Evolutionary conservation across 2,888 invertebrate species (phyloP).

Genomic region (Microctonus aethiopoides): DNA sequence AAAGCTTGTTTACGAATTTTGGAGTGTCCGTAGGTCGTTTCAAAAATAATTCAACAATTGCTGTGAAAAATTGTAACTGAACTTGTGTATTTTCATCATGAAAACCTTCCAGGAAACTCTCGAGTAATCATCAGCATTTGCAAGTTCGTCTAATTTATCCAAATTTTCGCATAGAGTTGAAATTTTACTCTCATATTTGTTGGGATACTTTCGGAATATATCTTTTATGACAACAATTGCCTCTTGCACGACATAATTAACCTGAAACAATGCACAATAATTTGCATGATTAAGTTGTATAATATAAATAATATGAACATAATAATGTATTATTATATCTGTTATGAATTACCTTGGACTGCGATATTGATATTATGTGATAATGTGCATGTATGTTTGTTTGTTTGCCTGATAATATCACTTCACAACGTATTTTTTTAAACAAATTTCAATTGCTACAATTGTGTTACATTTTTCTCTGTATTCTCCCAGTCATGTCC

Average conservation of each 20-base stretch:
- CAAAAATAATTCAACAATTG: constrained; percentile 97
- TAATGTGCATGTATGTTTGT: too few species aligned
- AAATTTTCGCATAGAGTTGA: constrained; percentile 98
- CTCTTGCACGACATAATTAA: constrained; percentile 99
- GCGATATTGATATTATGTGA: too few species aligned
- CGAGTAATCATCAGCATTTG: constrained; percentile 98
- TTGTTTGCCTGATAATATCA: too few species aligned
- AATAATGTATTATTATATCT: background rate
- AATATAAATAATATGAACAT: too few species aligned
- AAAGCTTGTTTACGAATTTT: constrained; percentile 95
- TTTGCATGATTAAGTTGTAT: background rate
- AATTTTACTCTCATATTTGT: constrained; percentile 99
- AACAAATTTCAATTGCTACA: too few species aligned
- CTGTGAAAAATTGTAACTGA: constrained; percentile 95
- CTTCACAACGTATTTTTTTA: too few species aligned
- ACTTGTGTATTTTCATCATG: constrained; percentile 97
- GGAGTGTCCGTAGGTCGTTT: constrained; percentile 99
- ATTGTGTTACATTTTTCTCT: too few species aligned
- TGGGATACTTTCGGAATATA: constrained; percentile 97
- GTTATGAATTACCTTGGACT: constrained; percentile 97
- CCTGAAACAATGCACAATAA: constrained; percentile 53
- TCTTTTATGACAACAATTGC: constrained; percentile 99
- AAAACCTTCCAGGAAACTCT: constrained; percentile 98
- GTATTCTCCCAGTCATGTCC: too few species aligned
- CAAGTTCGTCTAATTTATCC: constrained; percentile 98